phyloP scores from a whole-genome alignment of 2,888 invertebrate genomes.

The Rugalucina vietnamica region DNA sequence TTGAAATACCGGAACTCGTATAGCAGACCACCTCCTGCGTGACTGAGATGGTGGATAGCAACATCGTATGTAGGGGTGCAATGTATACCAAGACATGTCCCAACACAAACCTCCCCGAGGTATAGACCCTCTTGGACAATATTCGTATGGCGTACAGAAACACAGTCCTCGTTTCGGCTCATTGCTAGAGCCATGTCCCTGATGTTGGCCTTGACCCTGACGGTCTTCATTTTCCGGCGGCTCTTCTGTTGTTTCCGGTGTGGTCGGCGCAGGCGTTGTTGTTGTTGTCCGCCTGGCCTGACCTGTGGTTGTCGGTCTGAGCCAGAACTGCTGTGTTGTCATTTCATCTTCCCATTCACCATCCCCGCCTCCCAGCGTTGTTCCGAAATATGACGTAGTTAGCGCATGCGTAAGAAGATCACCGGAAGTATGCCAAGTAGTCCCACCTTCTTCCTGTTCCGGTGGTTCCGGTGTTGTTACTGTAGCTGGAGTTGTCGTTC shows the following conservation, averaged over 20 bases:
- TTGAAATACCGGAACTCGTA: too few species aligned
- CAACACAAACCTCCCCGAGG: neutral
- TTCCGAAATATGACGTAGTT: neutral
- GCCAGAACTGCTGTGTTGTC: neutral
- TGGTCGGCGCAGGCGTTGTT: neutral
- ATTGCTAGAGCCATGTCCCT: neutral
- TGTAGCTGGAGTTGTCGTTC: neutral
- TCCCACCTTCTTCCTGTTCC: neutral
- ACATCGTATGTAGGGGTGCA: neutral
- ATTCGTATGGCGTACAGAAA: neutral
- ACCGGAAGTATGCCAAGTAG: neutral
- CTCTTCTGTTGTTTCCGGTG: neutral
- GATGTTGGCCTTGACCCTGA: neutral
- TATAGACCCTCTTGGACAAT: neutral
- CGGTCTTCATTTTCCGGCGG: conserved; percentile 2
- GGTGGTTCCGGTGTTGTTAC: conserved; percentile 4
- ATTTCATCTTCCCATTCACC: neutral
- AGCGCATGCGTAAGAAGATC: neutral
- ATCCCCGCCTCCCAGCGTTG: neutral
- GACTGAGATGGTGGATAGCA: neutral
- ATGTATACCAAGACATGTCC: neutral
- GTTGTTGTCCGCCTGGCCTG: neutral
- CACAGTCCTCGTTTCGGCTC: neutral
- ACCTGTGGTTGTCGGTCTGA: neutral
- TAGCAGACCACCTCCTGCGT: too few species aligned